Conservation (phyloP, 2,888 invertebrate genomes). For the Pherbina coryleti region DNA sequence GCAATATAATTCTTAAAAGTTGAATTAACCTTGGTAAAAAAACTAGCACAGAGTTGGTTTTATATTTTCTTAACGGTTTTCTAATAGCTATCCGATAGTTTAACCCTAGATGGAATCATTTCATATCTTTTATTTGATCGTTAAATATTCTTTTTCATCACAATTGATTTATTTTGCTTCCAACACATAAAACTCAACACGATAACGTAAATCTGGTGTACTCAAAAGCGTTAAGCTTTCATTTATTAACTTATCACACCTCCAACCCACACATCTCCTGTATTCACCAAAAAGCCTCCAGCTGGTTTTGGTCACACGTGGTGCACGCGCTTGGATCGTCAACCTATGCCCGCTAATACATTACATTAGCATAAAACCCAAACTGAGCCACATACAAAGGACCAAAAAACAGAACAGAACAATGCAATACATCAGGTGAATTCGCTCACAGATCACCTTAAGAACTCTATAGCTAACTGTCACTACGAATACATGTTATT, state of each 20-base stretch:
- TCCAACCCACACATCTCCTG: not conserved
- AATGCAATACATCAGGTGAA: constrained; percentile 7
- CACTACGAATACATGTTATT: constrained; percentile 25
- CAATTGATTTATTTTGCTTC: too few relatives aligned
- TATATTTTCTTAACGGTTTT: too few relatives aligned
- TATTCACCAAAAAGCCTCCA: not conserved
- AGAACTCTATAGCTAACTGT: not conserved
- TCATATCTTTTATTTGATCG: too few relatives aligned
- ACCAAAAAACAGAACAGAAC: not conserved
- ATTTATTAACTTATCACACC: constrained; percentile 33
- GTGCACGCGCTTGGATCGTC: constrained; percentile 7
- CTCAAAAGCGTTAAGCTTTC: not conserved
- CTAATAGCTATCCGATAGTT: too few relatives aligned
- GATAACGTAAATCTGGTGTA: too few relatives aligned
- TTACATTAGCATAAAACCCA: constrained; percentile 14
- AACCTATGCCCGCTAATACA: not conserved
- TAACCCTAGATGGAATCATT: too few relatives aligned
- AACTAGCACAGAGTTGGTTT: too few relatives aligned
- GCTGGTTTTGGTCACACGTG: constrained; percentile 29
- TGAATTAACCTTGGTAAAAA: too few relatives aligned
- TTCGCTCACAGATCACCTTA: constrained; percentile 12
- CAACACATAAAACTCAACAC: too few relatives aligned
- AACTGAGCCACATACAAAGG: too few relatives aligned
- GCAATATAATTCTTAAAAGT: too few relatives aligned
- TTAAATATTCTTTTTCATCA: too few relatives aligned